Evolutionary conservation across 2,797 vertebrate species (phyloP).

Genomic region (Microtus californicus): DNA sequence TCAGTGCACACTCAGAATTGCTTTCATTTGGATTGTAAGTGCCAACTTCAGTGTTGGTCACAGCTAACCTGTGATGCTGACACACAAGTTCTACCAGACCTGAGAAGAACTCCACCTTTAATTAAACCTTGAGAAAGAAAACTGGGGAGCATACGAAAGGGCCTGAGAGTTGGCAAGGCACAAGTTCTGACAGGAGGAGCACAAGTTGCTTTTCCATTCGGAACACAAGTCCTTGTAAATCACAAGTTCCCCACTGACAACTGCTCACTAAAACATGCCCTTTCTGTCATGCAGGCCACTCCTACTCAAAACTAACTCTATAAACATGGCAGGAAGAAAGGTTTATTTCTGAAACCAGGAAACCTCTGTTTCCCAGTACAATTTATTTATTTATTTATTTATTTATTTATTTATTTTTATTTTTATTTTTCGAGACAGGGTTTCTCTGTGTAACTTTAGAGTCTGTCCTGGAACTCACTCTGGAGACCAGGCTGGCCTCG

Average conservation of each 20-base stretch:
- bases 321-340: slow-evolving; percentile 45
- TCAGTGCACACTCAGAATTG: background rate
- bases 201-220: slow-evolving; percentile 8
- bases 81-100: background rate
- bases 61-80: slow-evolving; percentile 10
- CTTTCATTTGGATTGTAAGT: slow-evolving; percentile 40
- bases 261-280: slow-evolving; percentile 60
- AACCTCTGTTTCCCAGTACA: background rate
- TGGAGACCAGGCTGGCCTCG: no score
- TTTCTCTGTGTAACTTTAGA: no score
- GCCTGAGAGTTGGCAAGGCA: slow-evolving; percentile 27
- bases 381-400: no score
- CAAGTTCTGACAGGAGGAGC: slow-evolving; percentile 50
- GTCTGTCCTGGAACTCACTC: no score
- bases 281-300: slow-evolving; percentile 50
- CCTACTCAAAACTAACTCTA: slow-evolving; percentile 49
- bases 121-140: slow-evolving; percentile 59
- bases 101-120: background rate
- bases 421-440: no score
- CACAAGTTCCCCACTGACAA: slow-evolving; percentile 55
- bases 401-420: no score
- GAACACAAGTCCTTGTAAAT: slow-evolving; percentile 59
- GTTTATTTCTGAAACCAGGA: background rate
- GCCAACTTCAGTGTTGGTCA: background rate
- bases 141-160: background rate